These are phyloP conservation scores for Sclerurus mexicanus DNA, from an alignment of 2,113 vertebrate genomes.

Conservation along the genomic window DNA sequence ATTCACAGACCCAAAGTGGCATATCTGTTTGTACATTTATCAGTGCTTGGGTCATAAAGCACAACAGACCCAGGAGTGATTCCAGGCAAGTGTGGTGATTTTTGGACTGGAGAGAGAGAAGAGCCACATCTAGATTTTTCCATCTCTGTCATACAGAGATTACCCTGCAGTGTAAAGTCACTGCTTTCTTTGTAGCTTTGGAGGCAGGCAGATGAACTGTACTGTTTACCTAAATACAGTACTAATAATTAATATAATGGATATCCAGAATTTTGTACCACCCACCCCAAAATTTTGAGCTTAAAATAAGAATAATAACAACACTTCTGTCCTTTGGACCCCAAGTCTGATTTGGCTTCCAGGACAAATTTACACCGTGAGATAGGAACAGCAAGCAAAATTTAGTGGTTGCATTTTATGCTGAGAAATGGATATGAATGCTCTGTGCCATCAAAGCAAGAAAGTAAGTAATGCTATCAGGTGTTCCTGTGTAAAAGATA, in stretches of 20 bases:
- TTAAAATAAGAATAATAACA: background rate
- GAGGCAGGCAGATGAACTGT: background rate
- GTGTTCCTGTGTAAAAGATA: background rate
- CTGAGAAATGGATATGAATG: background rate
- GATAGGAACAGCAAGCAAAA: background rate
- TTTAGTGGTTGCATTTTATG: background rate
- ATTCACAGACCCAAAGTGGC: background rate
- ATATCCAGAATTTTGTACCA: background rate
- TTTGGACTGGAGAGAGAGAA: background rate
- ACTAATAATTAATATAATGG: background rate
- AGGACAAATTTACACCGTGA: background rate
- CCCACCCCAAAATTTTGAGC: background rate
- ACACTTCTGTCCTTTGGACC: background rate
- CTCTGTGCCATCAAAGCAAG: background rate
- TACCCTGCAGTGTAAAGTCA: background rate
- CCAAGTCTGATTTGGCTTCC: background rate
- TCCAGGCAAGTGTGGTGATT: background rate
- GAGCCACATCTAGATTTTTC: background rate
- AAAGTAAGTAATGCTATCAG: background rate
- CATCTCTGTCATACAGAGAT: background rate
- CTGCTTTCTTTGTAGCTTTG: background rate
- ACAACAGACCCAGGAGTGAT: background rate
- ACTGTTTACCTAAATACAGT: background rate
- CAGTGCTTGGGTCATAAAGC: background rate
- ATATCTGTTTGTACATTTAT: background rate